These are phyloP conservation scores for Drosophila tristis DNA, from an alignment of 1,140 invertebrate species.

Conservation along the genomic window DNA sequence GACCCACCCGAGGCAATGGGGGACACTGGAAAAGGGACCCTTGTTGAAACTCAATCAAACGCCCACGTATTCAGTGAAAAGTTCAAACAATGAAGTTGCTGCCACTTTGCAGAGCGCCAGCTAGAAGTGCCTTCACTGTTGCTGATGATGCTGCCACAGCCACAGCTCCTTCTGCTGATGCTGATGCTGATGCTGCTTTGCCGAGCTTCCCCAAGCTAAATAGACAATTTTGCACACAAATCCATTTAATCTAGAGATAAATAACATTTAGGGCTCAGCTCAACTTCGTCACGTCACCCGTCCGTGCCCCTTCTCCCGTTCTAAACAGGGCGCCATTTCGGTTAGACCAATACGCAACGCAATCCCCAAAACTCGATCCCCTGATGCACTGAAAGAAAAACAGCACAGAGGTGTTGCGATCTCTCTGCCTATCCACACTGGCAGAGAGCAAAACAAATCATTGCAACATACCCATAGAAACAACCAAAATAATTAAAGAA, in stretches of 20 bases:
- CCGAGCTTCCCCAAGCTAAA: slow-evolving; percentile 60
- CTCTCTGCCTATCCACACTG: too few relatives aligned
- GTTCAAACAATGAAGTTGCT: slow-evolving; percentile 77
- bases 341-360: slow-evolving; percentile 10
- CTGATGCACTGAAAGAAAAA: too few relatives aligned
- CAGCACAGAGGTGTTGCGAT: too few relatives aligned
- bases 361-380: too few relatives aligned
- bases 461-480: too few relatives aligned
- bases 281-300: slow-evolving; percentile 5
- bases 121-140: slow-evolving; percentile 24
- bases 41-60: slow-evolving; percentile 72
- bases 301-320: too few relatives aligned
- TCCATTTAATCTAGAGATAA: slow-evolving; percentile 82
- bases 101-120: slow-evolving; percentile 27
- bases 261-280: slow-evolving; percentile 68
- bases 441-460: too few relatives aligned
- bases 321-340: too few relatives aligned
- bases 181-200: slow-evolving; percentile 10
- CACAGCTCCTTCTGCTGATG: neutral
- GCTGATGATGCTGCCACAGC: slow-evolving; percentile 49
- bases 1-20: slow-evolving; percentile 14
- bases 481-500: too few relatives aligned
- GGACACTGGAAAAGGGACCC: slow-evolving; percentile 15
- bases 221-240: slow-evolving; percentile 82
- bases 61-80: slow-evolving; percentile 66